These are phyloP conservation scores for Anoplopoma fimbria DNA, from an alignment of 2,113 vertebrate species.

Conservation along the genomic window DNA sequence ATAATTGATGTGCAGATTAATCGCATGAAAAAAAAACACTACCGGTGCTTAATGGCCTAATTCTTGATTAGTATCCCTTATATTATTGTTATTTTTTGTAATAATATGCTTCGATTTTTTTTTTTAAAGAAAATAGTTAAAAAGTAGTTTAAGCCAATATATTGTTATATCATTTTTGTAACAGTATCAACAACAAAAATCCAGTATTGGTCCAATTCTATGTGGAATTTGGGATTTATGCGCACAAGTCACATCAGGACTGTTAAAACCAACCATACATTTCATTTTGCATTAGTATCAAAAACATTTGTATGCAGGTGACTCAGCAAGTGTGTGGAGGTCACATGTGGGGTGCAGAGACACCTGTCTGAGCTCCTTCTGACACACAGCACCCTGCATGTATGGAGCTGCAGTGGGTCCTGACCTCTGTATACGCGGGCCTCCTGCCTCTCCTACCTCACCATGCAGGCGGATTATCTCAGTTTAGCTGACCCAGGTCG, in stretches of 20 bases:
- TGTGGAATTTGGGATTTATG: neutral
- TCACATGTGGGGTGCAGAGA: conserved; percentile 20
- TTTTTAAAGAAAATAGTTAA: too few species aligned
- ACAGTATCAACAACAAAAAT: neutral
- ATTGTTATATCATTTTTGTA: neutral
- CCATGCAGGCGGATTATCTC: conserved; percentile 50
- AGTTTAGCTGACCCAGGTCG: conserved; percentile 28
- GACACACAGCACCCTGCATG: neutral
- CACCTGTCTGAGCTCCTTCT: conserved; percentile 4
- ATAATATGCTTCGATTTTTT: too few species aligned
- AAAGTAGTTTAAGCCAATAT: neutral
- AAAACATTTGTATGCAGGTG: neutral
- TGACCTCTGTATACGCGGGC: conserved; percentile 46
- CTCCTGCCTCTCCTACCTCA: neutral
- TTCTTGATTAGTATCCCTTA: too few species aligned
- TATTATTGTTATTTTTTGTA: too few species aligned
- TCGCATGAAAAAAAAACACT: too few species aligned
- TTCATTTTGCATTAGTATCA: neutral
- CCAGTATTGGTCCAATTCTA: neutral
- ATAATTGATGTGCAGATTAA: too few species aligned
- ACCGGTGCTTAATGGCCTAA: too few species aligned
- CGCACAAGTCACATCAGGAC: neutral
- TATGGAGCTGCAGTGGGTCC: conserved; percentile 16
- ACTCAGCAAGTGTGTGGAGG: conserved; percentile 38
- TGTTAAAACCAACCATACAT: neutral